Base-by-base conservation (phyloP, 1,140 invertebrate genomes). In the Eumeta japonica region DNA sequence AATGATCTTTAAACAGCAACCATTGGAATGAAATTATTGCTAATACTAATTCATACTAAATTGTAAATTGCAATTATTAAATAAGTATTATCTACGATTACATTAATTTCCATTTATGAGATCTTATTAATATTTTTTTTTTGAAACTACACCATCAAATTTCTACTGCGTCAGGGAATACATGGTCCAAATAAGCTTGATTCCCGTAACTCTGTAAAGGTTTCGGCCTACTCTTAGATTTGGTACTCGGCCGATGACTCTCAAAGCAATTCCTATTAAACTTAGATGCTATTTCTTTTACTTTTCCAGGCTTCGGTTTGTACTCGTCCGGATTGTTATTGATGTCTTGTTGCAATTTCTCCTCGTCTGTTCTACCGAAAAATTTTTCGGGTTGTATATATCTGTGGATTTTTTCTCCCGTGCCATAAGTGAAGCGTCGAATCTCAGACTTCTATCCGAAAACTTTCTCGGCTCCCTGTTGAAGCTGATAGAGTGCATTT, bases 151-250 rank as follows among this genome's bases (percentile, higher is more conserved):
- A n/a, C n/a, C n/a, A n/a, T 59, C 58, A 77, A 46, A 76, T 64
- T 61, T 77, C 75, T 37, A 75, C 62, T 40, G 75, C 72, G 37
- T 71, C 70, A 16, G 75, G 75, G 49, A 77, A 77, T 35, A 77
- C 51, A 43, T 77, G 75, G 48, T 77, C 61, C 32, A 77, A 54
- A 46, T 76, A 77, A 30, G 62, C 61, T 48, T 75, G 70, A 39
- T 75, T 43, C 12, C 58, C 71, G 38, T 58, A 76, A 43, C 62
- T 73, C 44, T 76, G 67, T 31, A 77, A 48, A 13, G 70, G 63
- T 46, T 66, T 77, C 30, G 75, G 75, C 52, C 75, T 60, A 2
- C 57, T 48, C 32, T 52, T 55, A 24, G 52, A 43, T 41, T 50
- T 45, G 39, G 34, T 42, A 24, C 52, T 50, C 24, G 40, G 41